A percentile compares a stretch with the other conserved stretches of the same genome.
Evolutionary conservation across 1,140 invertebrate species (phyloP).

Genomic region (Macrobrachium nipponense): DNA sequence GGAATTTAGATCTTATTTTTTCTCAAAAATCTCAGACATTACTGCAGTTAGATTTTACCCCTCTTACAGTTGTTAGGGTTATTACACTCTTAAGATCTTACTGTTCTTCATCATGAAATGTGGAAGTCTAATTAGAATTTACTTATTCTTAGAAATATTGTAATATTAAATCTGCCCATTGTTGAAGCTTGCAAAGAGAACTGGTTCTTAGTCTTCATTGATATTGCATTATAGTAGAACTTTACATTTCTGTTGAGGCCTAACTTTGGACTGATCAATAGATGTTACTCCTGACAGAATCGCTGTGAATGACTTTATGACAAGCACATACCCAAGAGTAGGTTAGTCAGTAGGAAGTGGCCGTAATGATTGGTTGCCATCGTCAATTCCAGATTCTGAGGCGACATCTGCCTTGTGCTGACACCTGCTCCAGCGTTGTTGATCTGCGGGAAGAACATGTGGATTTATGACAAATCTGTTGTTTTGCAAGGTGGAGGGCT

Average conservation of each 20-base stretch:
- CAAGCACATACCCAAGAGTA: constrained; percentile 72
- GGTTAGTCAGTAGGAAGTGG: constrained; percentile 74
- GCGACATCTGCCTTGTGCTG: constrained; percentile 69
- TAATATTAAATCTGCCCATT: no score
- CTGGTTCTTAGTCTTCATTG: no score
- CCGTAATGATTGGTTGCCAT: constrained; percentile 81
- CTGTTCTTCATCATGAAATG: no score
- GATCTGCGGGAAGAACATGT: constrained; percentile 18
- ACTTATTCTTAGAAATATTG: no score
- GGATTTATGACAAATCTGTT: background rate
- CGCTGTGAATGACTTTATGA: background rate
- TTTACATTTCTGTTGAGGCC: background rate
- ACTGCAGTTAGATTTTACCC: no score
- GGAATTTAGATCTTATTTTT: no score
- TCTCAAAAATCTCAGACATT: no score
- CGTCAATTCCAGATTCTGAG: constrained; percentile 87
- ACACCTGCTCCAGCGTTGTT: constrained; percentile 43
- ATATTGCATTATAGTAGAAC: background rate
- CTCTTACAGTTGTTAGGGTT: no score
- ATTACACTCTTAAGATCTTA: no score
- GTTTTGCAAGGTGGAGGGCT: background rate
- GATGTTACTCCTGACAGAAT: no score
- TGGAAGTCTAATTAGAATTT: no score
- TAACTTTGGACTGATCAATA: background rate
- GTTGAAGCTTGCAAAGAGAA: no score